A percentile compares a stretch with the other conserved stretches of the same genome.
Conservation (phyloP, 2,797 vertebrate species). For the Anomalospiza imberbis region DNA sequence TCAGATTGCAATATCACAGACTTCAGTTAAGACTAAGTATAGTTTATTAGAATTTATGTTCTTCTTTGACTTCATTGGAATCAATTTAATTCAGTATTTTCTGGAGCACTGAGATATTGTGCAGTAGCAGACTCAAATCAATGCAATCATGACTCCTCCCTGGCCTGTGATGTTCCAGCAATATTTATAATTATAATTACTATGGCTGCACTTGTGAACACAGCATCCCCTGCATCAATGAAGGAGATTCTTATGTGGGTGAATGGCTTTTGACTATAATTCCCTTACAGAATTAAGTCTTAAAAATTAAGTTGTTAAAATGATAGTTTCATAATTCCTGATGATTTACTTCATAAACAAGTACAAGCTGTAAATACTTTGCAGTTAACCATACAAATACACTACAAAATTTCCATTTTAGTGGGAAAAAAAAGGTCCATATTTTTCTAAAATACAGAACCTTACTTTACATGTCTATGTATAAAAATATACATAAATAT, state of each 20-base stretch:
- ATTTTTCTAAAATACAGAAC: background rate
- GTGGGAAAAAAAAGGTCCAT: accelerated
- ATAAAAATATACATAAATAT: background rate
- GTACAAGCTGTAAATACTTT: background rate
- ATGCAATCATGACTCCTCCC: background rate
- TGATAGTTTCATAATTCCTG: background rate
- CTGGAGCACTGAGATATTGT: background rate
- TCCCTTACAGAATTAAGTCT: background rate
- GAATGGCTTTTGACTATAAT: background rate
- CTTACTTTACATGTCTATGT: background rate
- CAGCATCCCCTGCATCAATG: accelerated
- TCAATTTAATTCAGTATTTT: constrained; percentile 1
- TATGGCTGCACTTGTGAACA: background rate
- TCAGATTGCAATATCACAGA: background rate
- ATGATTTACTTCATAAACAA: background rate
- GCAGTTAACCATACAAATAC: background rate
- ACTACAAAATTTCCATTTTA: background rate
- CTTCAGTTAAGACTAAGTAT: background rate
- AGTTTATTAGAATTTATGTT: background rate
- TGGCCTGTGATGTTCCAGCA: background rate
- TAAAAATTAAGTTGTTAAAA: background rate
- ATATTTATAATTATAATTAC: background rate
- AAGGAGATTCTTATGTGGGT: background rate
- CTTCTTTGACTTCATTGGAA: background rate
- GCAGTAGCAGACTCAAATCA: background rate